These are phyloP conservation scores for Yponomeuta plumbellus DNA, from an alignment of 2,888 invertebrate species.

Conservation along the genomic window DNA sequence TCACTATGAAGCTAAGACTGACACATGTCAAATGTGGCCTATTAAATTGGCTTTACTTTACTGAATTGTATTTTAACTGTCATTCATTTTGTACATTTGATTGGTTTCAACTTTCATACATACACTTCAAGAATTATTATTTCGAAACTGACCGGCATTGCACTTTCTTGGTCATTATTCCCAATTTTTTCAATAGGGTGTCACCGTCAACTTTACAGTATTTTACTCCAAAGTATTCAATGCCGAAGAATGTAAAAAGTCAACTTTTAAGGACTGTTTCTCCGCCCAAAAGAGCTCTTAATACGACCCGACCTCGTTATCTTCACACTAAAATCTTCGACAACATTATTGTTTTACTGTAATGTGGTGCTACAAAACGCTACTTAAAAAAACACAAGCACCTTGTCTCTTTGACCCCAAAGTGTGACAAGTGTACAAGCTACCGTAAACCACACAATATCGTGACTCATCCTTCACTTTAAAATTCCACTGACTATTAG, in stretches of 20 bases:
- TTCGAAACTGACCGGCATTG: no score
- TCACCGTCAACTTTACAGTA: neutral
- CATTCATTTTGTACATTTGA: neutral
- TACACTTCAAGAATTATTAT: no score
- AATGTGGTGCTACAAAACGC: neutral
- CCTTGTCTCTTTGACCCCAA: constrained; percentile 52
- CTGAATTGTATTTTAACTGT: neutral
- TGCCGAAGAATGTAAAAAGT: neutral
- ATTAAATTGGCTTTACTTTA: no score
- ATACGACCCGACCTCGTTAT: constrained; percentile 1
- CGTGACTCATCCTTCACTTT: constrained; percentile 8
- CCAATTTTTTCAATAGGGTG: neutral
- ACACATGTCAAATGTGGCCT: no score
- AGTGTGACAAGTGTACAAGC: constrained; percentile 7
- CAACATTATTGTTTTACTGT: constrained; percentile 10
- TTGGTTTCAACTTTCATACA: no score
- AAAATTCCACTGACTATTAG: constrained; percentile 12
- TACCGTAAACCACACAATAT: neutral
- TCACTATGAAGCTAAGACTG: no score
- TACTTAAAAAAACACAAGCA: constrained; percentile 47
- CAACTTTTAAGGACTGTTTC: neutral
- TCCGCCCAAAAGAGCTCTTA: neutral
- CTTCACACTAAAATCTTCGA: constrained; percentile 7
- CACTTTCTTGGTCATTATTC: neutral
- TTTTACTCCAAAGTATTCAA: neutral